These are phyloP conservation scores for Phytoseiulus persimilis DNA, from an alignment of 2,888 invertebrate species.

Conservation along the genomic window DNA sequence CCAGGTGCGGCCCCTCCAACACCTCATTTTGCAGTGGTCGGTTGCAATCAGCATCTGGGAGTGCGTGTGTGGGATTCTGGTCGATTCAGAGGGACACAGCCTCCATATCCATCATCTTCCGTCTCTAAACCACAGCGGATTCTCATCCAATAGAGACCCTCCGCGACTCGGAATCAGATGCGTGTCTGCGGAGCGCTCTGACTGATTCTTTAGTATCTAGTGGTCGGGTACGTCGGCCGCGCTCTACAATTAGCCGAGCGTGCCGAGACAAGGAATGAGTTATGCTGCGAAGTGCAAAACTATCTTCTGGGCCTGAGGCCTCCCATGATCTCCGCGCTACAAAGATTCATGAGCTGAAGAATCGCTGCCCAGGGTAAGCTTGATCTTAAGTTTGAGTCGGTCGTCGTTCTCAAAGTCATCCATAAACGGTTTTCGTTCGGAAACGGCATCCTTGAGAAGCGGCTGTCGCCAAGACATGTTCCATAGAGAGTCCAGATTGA, in stretches of 20 bases:
- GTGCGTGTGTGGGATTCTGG: too few species aligned
- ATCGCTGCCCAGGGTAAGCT: slow-evolving; percentile 30
- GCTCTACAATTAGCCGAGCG: neutral
- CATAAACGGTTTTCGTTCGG: too few species aligned
- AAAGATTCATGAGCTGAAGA: slow-evolving; percentile 14
- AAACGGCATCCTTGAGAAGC: neutral
- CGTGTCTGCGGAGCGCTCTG: neutral
- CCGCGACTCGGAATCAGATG: neutral
- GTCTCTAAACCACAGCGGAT: neutral
- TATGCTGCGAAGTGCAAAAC: slow-evolving; percentile 32
- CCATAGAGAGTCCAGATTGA: neutral
- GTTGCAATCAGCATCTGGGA: too few species aligned
- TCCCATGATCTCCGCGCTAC: neutral
- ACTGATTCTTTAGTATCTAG: neutral
- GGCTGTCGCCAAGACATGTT: neutral
- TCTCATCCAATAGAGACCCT: neutral
- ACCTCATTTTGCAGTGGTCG: too few species aligned
- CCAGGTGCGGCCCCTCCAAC: too few species aligned
- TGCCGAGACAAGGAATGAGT: neutral
- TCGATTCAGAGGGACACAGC: neutral
- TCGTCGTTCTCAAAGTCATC: too few species aligned
- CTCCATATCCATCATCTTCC: neutral
- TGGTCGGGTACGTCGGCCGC: neutral
- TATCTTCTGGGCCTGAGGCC: neutral
- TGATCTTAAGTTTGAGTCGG: too few species aligned